Evolutionary conservation across 2,888 invertebrate species (phyloP), one percentile per base, ranked within the genome.

Genomic region (Ochropleura plecta): DNA sequence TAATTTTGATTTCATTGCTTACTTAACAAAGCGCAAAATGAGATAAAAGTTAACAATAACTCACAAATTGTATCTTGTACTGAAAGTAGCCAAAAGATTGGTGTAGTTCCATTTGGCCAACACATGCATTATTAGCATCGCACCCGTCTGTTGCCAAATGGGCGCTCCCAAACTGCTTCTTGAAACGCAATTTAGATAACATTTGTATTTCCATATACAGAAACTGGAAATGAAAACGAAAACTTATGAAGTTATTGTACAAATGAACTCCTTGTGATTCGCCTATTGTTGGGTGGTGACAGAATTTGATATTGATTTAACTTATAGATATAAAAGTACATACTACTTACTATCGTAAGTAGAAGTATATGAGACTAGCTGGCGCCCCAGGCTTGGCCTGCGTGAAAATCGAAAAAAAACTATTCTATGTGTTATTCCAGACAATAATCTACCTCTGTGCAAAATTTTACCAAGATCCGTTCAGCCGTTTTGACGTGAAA

Each of bases 101-200:
- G 16, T 18, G 30, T 46, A 16, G 14, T 62, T 55, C 83, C 77
- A 82, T 82, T 82, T 82, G 82, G 82, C 83, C 14, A 20, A 44
- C 64, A 20, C 8, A 49, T 57, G 57, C 49, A 73, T 76, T 82
- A 82, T 69, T 69, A 71, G 53, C 9, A 60, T 62, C 70, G 68
- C 44, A 55, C 20, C 30, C 51, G 67, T 44, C 42, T 60, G 83
- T 16, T 80, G 71, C 70, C 80, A 80, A 79, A 65, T 80, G 18
- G n/a, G 9, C 60, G 51, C 60, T 48, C 16, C 40, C 66, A 79
- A 80, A 80, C 74, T 70, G 83, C 76, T 55, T 42, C 64, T 73
- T 69, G 53, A 63, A 82, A 79, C 10, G 72, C 80, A 70, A 80
- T 82, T 83, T 83, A 82, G 82, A 82, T 82, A 83, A 83, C 60